Conservation (phyloP, 2,113 vertebrate genomes). For the Osmerus mordax region DNA sequence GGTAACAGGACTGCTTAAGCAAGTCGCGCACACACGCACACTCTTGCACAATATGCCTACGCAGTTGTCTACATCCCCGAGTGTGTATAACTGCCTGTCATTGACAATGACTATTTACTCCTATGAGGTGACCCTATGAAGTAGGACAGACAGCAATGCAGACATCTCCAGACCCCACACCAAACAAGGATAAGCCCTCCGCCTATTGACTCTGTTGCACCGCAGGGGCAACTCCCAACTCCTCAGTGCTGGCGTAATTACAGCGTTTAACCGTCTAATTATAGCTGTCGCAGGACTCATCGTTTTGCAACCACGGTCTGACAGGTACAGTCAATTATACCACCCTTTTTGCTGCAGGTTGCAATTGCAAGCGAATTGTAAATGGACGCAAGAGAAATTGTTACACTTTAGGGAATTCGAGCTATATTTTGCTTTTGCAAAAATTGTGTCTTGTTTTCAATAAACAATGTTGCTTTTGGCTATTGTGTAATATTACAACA, state of each 20-base stretch:
- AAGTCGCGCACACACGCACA: neutral
- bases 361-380: slow-evolving; percentile 32
- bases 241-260: slow-evolving; percentile 65
- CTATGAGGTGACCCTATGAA: slow-evolving; percentile 43
- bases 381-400: slow-evolving; percentile 13
- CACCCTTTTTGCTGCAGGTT: slow-evolving; percentile 22
- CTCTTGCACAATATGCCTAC: neutral
- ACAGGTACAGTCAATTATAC: slow-evolving; percentile 53
- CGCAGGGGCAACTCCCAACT: slow-evolving; percentile 68
- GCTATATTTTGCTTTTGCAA: too few relatives aligned
- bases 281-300: slow-evolving; percentile 47
- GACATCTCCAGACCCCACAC: slow-evolving; percentile 7
- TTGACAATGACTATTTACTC: slow-evolving; percentile 63
- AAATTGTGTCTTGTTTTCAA: too few relatives aligned
- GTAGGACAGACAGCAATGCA: slow-evolving; percentile 26
- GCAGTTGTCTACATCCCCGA: slow-evolving; percentile 3
- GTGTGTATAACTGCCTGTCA: slow-evolving; percentile 48
- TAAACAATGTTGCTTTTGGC: too few relatives aligned
- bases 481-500: too few relatives aligned
- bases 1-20: too few relatives aligned
- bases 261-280: slow-evolving; percentile 67
- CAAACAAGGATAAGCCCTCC: slow-evolving; percentile 52
- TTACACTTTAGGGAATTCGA: too few relatives aligned
- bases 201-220: slow-evolving; percentile 63
- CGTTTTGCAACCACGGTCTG: slow-evolving; percentile 60